Evolutionary conservation across 2,888 invertebrate species (phyloP), one percentile per base, ranked within the genome.

Genomic region (Cheilosia impressa): DNA sequence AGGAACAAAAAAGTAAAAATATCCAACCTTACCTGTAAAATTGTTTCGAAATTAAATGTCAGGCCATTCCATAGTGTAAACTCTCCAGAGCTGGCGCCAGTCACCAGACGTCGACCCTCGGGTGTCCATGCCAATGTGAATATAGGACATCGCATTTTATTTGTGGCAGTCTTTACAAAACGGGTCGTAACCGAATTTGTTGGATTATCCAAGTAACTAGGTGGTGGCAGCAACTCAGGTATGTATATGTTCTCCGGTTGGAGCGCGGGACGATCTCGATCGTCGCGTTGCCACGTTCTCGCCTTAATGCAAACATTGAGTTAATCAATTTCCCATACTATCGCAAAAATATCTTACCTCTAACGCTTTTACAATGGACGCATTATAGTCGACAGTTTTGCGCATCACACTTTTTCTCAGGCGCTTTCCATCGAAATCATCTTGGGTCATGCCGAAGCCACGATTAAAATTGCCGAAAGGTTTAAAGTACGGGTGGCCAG

Each of bases 31-130:
- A 97, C 97, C 95, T 99, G 99, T 62, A 99, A 94, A 92, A 99
- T 99, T n/a, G 99, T 99, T 94, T 99, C 99, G 93, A 99, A 99
- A 93, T 99, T 99, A 93, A 99, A 99, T n/a, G 99, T 99, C 34
- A 99, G 94, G 38, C 99, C 99, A 94, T 99, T 99, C 99, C 99
- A 99, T 3, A 99, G 93, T 0, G 99, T 99, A 91, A 99, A 99
- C 93, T 99, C 99, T 55, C 99, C 99, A 73, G 99, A 99, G 34
- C 99, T 99, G 24, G 99, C 99, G 10, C 99, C 99, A 1, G 99
- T 99, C 6, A 99, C 97, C 84, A 99, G 93, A 88, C 99, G 95
- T 88, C 99, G 95, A 15, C 99, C 99, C 93, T 99, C 99, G 0
- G 99, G 99, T 6, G 99, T 99, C 99, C 99, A 99, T 15, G 98